Base-by-base conservation (phyloP, 2,113 vertebrate species). In the Maccullochella peelii region DNA sequence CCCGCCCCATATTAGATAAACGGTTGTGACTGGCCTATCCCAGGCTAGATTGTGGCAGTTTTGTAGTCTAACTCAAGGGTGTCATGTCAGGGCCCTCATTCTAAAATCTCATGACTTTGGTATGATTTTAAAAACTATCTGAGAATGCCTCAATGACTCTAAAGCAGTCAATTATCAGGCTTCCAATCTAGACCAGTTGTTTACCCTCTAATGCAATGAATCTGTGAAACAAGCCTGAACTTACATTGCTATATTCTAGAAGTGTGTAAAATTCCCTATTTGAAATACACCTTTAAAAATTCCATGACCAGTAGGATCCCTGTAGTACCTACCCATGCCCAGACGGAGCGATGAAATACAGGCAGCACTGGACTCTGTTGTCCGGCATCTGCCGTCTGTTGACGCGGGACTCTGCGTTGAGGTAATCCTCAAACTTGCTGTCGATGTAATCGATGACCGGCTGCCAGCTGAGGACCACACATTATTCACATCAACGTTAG, bases 341-440 rank as follows among this genome's bases (percentile, higher is more conserved):
- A 91, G 97, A 99, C 79, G 98, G 97, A 82, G 98, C 97, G 86
- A 99, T 98, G 96, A 99, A 99, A 90, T 98, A 99, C 82, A 99
- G 95, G 93, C 98, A 99, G 92, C 97, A 98, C 70, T 98, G 98
- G 89, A 99, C 97, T 91, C 98, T 96, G 82, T 92, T 99, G 92
- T 99, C 98, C 27, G 97, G 98, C 98, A 99, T 98, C 93, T 96
- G 97, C 3, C 97, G 95, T 82, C 98, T 94, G 96, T 99, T 99
- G 89, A 99, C 97, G 55, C 97, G 96, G 12, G 98, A 99, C 94
- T 99, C 98, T 73, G 98, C 96, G 18, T 99, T 99, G 82, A 99
- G 96, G 93, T 97, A 99, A 89, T 99, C 98, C 93, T 99, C 98
- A 92, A 98, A 99, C 91, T 99, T 99, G 89, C 96, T 98, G 93